Percentiles rank a stretch among this genome's conserved stretches.
Conservation (phyloP, 1,140 invertebrate species). For the Sycobia sp. region DNA sequence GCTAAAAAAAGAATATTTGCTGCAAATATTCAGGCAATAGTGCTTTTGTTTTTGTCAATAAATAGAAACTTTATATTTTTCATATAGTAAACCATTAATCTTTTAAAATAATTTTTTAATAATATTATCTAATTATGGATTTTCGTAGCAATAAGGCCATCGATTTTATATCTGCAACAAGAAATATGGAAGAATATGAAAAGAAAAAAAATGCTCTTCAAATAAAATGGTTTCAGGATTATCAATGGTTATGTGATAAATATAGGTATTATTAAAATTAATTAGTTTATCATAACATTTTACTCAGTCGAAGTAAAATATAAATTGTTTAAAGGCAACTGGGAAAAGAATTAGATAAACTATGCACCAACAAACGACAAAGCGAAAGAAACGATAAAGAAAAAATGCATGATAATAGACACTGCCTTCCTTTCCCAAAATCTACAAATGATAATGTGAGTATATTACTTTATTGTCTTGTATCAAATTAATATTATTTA, state of each 20-base stretch:
- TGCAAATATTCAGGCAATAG: no score
- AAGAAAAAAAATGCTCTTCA: conserved; percentile 35
- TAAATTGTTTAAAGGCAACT: conserved; percentile 34
- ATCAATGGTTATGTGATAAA: conserved; percentile 43
- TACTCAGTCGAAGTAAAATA: neutral
- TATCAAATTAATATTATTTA: no score
- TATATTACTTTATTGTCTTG: no score
- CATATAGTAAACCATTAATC: no score
- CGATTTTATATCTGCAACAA: conserved; percentile 39
- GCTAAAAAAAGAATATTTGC: no score
- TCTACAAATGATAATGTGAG: conserved; percentile 40
- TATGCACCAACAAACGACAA: conserved; percentile 33
- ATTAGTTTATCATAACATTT: neutral
- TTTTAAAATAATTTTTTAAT: no score
- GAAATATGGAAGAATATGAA: conserved; percentile 36
- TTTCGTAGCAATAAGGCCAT: conserved; percentile 33
- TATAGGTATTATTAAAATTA: conserved; percentile 35
- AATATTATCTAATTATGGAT: no score
- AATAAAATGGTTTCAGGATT: conserved; percentile 42
- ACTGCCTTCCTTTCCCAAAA: conserved; percentile 39
- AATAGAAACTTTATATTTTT: no score
- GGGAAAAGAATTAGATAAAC: conserved; percentile 30
- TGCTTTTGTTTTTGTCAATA: no score
- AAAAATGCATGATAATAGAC: conserved; percentile 35
- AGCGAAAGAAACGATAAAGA: neutral